Evolutionary conservation across 2,888 invertebrate species (phyloP), one percentile per base, ranked within the genome.

Genomic region (Drosophila lutescens): DNA sequence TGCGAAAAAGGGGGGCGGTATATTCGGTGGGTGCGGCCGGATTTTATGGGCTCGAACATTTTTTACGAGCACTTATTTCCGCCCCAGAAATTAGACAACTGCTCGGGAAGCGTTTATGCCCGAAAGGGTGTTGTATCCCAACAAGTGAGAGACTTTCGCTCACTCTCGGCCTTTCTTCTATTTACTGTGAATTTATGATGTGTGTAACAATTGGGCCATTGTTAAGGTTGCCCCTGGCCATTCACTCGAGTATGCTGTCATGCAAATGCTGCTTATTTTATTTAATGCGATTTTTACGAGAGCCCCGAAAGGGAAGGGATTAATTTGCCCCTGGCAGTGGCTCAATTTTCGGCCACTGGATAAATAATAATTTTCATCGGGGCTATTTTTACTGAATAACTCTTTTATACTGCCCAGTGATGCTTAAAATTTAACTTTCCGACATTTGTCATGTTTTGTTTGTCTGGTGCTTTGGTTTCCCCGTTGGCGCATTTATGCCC

Each of bases 1-100:
- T 23, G 50, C 44, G 43, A 34, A 47, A 53, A 26, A 41, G 47
- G 46, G 65, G 47, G 46, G 65, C 65, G 53, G 50, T 15, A 46
- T 51, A 30, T 51, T 51, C 43, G 63, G 32, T 36, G 63, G 58
- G 63, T 15, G 53, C 12, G 40, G 65, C 32, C 46, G 46, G 34
- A 73, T 86, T 86, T 84, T 86, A 86, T 67, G 84, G 62, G 75
- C 75, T 41, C 38, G 51, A 79, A 76, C 78, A 88, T 85, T 89
- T 89, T 86, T 89, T 88, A 89, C 78, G 88, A 81, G 79, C 83
- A 83, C 89, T 83, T 89, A 85, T 80, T 89, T 89, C 89, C 89
- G 86, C 89, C 89, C 89, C 81, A 87, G 79, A 86, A 89, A 89
- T 89, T 89, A 89, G 89, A 81, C 81, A 86, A 77, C 83, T 80